Evolutionary conservation across 1,140 invertebrate genomes (phyloP).

Genomic region (Drosophila elegans): DNA sequence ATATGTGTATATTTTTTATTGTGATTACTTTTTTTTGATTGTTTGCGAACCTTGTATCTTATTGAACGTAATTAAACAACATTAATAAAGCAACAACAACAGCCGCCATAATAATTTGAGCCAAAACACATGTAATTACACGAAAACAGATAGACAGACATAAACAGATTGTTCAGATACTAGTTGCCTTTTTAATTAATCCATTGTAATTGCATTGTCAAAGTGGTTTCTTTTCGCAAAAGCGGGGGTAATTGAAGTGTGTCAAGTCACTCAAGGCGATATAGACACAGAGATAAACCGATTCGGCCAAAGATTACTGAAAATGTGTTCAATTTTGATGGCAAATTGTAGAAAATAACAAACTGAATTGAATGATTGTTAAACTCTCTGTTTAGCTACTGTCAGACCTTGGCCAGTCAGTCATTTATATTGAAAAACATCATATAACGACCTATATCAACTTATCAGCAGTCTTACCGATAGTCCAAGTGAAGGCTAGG

Average conservation of each 20-base stretch:
- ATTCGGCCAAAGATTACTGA: constrained; percentile 27
- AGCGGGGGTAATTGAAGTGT: constrained; percentile 24
- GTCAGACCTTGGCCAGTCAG: constrained; percentile 23
- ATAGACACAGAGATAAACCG: constrained; percentile 19
- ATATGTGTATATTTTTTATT: constrained; percentile 4
- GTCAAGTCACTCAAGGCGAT: constrained; percentile 51
- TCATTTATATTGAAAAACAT: constrained; percentile 19
- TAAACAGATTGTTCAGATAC: constrained; percentile 38
- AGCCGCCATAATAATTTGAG: constrained; percentile 35
- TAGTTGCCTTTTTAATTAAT: constrained; percentile 54
- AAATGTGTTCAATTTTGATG: constrained; percentile 23
- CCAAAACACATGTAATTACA: constrained; percentile 41
- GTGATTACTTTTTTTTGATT: neutral
- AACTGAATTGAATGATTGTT: constrained; percentile 21
- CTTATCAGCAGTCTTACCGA: constrained; percentile 39
- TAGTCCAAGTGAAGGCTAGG: constrained; percentile 28
- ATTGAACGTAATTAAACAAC: constrained; percentile 29
- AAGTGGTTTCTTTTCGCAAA: constrained; percentile 24
- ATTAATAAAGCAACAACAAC: constrained; percentile 24
- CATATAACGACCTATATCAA: constrained; percentile 52
- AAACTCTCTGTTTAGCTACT: constrained; percentile 21
- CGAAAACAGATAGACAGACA: constrained; percentile 29
- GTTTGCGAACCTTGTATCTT: constrained; percentile 6
- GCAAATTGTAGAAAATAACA: constrained; percentile 24
- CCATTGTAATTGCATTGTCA: constrained; percentile 63